phyloP scores from a whole-genome alignment of 2,888 invertebrate species.

The Digitonthophagus gazella region DNA sequence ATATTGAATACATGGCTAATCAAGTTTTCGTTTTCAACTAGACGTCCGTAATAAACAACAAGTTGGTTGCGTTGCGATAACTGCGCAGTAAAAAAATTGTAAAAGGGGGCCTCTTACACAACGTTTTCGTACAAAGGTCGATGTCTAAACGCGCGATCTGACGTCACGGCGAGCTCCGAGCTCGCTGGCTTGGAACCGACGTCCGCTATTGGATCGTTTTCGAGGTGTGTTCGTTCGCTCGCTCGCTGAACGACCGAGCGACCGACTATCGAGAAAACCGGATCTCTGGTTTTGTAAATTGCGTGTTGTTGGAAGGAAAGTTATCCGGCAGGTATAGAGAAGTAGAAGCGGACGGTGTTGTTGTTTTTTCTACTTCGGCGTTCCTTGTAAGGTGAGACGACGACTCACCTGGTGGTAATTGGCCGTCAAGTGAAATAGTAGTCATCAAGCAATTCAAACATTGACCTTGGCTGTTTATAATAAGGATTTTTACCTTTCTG shows the following conservation, averaged over 20 bases:
- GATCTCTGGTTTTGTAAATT: no score
- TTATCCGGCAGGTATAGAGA: no score
- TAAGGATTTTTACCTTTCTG: no score
- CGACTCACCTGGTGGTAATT: not conserved
- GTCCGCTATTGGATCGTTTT: not conserved
- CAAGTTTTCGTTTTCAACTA: no score
- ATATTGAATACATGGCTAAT: no score
- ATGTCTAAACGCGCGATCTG: not conserved
- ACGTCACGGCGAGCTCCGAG: not conserved
- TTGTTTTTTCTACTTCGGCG: not conserved
- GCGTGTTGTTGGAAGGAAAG: no score
- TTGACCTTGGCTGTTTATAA: not conserved
- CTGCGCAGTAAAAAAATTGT: not conserved
- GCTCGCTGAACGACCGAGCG: not conserved
- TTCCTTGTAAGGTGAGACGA: not conserved
- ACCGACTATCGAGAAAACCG: no score
- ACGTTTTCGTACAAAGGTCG: not conserved
- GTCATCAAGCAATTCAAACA: not conserved
- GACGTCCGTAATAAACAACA: not conserved
- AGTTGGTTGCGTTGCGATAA: not conserved
- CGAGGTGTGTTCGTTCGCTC: not conserved
- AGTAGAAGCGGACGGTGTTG: not conserved
- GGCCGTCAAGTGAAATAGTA: not conserved
- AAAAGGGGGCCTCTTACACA: not conserved
- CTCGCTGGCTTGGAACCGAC: not conserved